A percentile compares a stretch with the other conserved stretches of the same genome.
phyloP scores from a whole-genome alignment of 2,113 vertebrate genomes.

The Monopterus albus region DNA sequence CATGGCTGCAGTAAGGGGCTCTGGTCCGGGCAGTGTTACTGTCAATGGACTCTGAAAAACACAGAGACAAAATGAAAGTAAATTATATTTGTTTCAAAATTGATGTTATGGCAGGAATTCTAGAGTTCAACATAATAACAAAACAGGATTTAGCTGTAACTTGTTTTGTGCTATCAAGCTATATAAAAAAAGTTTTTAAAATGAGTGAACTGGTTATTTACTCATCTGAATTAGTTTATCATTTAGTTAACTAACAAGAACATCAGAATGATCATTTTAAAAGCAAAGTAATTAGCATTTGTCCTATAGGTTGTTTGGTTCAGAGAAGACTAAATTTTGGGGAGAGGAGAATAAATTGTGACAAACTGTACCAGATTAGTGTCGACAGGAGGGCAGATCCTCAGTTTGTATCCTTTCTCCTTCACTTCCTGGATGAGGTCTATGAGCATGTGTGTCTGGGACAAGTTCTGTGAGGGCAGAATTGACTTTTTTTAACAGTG shows the following conservation, averaged over 20 bases:
- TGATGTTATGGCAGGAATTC: background rate
- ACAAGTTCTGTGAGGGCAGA: slow-evolving; percentile 87
- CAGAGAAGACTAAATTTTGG: background rate
- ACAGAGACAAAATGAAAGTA: background rate
- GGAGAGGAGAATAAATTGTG: background rate
- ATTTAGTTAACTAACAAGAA: background rate
- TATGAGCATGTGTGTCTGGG: slow-evolving; percentile 93
- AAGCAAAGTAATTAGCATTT: background rate
- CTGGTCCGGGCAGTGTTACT: slow-evolving; percentile 89
- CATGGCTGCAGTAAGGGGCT: slow-evolving; percentile 95
- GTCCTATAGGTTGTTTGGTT: background rate
- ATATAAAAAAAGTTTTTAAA: too few relatives aligned
- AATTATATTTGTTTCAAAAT: background rate
- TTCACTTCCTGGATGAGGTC: slow-evolving; percentile 94
- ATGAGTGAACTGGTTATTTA: too few relatives aligned
- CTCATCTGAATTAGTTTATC: background rate
- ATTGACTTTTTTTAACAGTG: background rate
- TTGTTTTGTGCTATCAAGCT: too few relatives aligned
- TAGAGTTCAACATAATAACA: too few relatives aligned
- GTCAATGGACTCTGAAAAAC: slow-evolving; percentile 86
- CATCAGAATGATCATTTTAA: background rate
- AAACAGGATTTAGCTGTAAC: too few relatives aligned
- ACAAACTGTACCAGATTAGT: slow-evolving; percentile 84
- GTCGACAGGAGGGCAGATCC: slow-evolving; percentile 87
- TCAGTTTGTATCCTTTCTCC: slow-evolving; percentile 93